These are phyloP conservation scores for Machimus rusticus DNA, from an alignment of 2,888 invertebrate genomes.

Conservation along the genomic window DNA sequence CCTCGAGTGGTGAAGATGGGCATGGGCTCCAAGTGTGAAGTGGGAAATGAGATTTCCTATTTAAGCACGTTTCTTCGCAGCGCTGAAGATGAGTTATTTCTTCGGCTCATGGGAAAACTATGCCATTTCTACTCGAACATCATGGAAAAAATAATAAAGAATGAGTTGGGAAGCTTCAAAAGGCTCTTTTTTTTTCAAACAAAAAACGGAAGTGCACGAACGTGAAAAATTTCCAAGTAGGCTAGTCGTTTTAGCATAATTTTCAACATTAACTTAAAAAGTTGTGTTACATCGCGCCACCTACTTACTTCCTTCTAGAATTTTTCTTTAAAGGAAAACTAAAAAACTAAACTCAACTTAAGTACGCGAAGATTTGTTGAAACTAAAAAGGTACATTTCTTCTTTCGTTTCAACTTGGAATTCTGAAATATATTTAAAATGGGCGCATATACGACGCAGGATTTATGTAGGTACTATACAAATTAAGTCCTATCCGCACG, in stretches of 20 bases:
- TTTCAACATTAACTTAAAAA: neutral
- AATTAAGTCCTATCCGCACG: neutral
- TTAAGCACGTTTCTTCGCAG: slow-evolving; percentile 8
- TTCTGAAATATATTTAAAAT: neutral
- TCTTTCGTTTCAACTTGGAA: neutral
- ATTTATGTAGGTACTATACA: neutral
- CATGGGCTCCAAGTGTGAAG: neutral
- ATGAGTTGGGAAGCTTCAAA: neutral
- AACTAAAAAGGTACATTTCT: neutral
- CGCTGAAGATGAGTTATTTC: neutral
- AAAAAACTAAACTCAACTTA: neutral
- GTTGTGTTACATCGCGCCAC: neutral
- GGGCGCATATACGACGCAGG: neutral
- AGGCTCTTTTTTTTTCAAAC: neutral
- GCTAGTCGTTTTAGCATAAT: neutral
- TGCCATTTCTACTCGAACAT: neutral
- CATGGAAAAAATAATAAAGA: neutral
- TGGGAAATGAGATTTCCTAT: slow-evolving; percentile 29
- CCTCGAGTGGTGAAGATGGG: slow-evolving; percentile 6
- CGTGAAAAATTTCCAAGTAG: neutral
- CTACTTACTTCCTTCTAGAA: neutral
- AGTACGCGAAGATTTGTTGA: neutral
- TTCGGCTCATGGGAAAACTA: neutral
- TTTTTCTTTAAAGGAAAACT: neutral
- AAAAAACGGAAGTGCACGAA: neutral